Evolutionary conservation across 2,797 vertebrate genomes (phyloP).

Genomic region (Uromys caudimaculatus): DNA sequence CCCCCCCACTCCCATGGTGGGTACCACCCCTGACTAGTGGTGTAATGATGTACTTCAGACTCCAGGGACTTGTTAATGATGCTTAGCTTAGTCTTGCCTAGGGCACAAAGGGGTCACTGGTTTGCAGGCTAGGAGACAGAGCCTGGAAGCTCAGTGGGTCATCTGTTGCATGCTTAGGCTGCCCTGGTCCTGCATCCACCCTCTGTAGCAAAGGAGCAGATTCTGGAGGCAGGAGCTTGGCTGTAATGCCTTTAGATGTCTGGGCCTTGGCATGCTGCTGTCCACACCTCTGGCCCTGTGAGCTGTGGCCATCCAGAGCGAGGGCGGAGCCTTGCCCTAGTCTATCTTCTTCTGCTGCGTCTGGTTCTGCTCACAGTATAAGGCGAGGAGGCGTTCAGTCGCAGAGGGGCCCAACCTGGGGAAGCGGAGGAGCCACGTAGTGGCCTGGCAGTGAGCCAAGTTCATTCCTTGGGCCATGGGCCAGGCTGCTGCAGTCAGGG

Average conservation of each 20-base stretch:
- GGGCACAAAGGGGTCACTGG: not conserved
- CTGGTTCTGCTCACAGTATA: slow-evolving; percentile 36
- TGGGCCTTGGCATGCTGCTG: not conserved
- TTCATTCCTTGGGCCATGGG: slow-evolving; percentile 46
- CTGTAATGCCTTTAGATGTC: not conserved
- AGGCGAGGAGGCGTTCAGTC: not conserved
- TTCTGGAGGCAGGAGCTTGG: not conserved
- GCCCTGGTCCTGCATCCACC: not conserved
- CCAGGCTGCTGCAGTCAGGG: slow-evolving; percentile 38
- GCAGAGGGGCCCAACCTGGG: slow-evolving; percentile 43
- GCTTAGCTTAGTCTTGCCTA: not conserved
- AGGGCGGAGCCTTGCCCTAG: not conserved
- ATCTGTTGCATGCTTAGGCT: not conserved
- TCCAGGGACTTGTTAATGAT: not conserved
- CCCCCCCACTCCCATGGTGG: too few species aligned
- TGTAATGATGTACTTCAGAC: too few species aligned
- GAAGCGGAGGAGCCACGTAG: slow-evolving; percentile 27
- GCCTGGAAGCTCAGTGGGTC: not conserved
- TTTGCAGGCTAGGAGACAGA: not conserved
- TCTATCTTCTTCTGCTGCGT: not conserved
- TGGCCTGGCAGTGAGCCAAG: not conserved
- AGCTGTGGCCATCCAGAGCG: not conserved
- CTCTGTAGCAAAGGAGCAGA: not conserved
- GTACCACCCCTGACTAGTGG: not conserved
- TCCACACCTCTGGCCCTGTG: not conserved